These are phyloP conservation scores for Chrysomela aeneicollis DNA, from an alignment of 2,888 invertebrate species.

Conservation along the genomic window DNA sequence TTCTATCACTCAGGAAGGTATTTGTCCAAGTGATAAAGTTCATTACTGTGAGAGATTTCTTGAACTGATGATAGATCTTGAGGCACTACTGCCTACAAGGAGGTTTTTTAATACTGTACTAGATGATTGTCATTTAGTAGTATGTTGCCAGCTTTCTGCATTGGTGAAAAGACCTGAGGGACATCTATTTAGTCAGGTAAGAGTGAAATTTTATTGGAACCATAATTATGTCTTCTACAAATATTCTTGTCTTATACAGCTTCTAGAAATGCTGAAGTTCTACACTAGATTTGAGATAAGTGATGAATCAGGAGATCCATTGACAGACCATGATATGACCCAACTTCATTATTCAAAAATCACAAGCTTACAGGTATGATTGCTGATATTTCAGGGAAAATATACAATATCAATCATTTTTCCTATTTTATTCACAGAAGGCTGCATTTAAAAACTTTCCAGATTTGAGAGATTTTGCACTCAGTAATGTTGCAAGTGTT, in stretches of 20 bases:
- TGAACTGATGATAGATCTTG: slow-evolving; percentile 95
- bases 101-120: slow-evolving; percentile 96
- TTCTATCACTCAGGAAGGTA: slow-evolving; percentile 72
- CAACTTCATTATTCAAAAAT: slow-evolving; percentile 93
- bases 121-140: slow-evolving; percentile 93
- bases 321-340: slow-evolving; percentile 94
- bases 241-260: slow-evolving; percentile 63
- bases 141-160: slow-evolving; percentile 83
- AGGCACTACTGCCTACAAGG: slow-evolving; percentile 92
- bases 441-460: slow-evolving; percentile 93
- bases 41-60: slow-evolving; percentile 94
- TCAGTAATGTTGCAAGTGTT: slow-evolving; percentile 95
- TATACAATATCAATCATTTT: too few species aligned
- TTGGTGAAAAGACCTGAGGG: slow-evolving; percentile 81
- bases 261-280: slow-evolving; percentile 94
- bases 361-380: slow-evolving; percentile 83
- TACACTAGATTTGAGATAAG: slow-evolving; percentile 98
- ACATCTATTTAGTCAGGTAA: slow-evolving; percentile 89
- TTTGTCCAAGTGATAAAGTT: slow-evolving; percentile 66
- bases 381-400: too few species aligned
- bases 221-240: not conserved
- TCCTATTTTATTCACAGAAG: slow-evolving; percentile 68
- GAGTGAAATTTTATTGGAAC: slow-evolving; percentile 50
- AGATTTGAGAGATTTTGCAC: slow-evolving; percentile 83
- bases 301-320: slow-evolving; percentile 93